phyloP scores from a whole-genome alignment of 64 coral and sea anemone genomes.

The Dendrophyllia cribrosa region DNA sequence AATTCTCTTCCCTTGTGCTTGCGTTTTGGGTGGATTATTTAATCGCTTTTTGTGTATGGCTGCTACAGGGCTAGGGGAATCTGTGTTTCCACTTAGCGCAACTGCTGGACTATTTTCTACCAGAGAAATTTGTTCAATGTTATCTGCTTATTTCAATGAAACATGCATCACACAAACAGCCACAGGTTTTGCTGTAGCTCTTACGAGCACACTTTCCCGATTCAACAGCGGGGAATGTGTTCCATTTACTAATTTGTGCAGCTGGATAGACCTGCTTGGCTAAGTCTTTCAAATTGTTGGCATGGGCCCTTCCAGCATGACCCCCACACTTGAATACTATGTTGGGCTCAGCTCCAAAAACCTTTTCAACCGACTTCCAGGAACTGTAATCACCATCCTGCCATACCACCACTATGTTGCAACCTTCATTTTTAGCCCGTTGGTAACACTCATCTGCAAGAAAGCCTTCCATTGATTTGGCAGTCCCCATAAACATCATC shows the following conservation, averaged over 20 bases:
- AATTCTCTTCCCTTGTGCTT: not conserved
- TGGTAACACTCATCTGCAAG: constrained; percentile 11
- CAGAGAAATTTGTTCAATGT: not conserved
- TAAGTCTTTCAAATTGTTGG: constrained; percentile 6
- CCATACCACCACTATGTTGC: constrained; percentile 37
- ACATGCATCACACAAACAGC: constrained; percentile 17
- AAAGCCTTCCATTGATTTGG: constrained; percentile 17
- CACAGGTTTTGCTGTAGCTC: constrained; percentile 12
- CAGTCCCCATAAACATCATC: constrained; percentile 11
- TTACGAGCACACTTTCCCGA: constrained; percentile 2
- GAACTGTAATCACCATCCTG: constrained; percentile 37
- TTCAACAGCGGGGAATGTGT: not conserved
- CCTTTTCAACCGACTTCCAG: constrained; percentile 20
- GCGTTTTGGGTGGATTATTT: not conserved
- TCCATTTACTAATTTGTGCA: not conserved
- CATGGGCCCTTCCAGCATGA: constrained; percentile 47
- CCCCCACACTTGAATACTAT: constrained; percentile 42
- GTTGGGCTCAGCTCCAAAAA: constrained; percentile 11
- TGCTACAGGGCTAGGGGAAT: not conserved
- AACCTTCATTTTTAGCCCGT: constrained; percentile 51
- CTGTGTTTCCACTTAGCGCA: not conserved
- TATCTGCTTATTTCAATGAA: too few species aligned
- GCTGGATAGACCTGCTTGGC: not conserved
- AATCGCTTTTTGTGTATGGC: not conserved
- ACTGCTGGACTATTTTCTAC: not conserved